Base-by-base conservation (phyloP, 2,888 invertebrate species). In the Tolmerus cingulatus region DNA sequence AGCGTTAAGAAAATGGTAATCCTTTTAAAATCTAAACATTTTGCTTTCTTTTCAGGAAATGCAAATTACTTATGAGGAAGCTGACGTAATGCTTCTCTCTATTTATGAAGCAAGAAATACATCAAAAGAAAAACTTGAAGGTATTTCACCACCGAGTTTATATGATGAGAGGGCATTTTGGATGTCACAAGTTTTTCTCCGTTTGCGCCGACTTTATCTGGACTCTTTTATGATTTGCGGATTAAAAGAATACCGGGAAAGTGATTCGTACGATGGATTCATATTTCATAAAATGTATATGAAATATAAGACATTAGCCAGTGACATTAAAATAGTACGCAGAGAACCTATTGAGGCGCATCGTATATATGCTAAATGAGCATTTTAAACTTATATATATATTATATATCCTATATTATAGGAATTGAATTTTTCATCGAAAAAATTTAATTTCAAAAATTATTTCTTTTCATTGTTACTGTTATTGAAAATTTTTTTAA, bases 241-340 rank as follows among this genome's bases (percentile, higher is more conserved):
- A 2, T 43, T 88, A 30, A 82, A 46, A 66, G 37, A 86, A 16
- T 87, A 66, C 40, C 19, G 86, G 16, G 82, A 86, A 16, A 5
- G 14, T 19, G 55, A 57, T 9, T 66, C 78, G 55, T 88, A 55
- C 51, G 88, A 88, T 86, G 88, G 88, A 9, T 88, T 34, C 23
- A 76, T 88, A 27, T 88, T 88, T 86, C 88, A 88, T 81, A 88
- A 88, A 86, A 87, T 88, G 88, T 87, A 87, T 66, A 9, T 14
- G 4, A 87, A 86, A 40, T 88, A 85, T 78, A 23, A 78, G 66
- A 66, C 86, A 0, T 14, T 79, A 27, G 40, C 27, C n/a, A 23
- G 19, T 34, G 76, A 77, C 12, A 51, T 34, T n/a, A 86, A 66
- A 40, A 8, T 2, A 30, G 40, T 9, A n/a, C 16, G 55, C 14